Conservation (phyloP, 2,888 invertebrate genomes). For the Caenorhabditis sinica region DNA sequence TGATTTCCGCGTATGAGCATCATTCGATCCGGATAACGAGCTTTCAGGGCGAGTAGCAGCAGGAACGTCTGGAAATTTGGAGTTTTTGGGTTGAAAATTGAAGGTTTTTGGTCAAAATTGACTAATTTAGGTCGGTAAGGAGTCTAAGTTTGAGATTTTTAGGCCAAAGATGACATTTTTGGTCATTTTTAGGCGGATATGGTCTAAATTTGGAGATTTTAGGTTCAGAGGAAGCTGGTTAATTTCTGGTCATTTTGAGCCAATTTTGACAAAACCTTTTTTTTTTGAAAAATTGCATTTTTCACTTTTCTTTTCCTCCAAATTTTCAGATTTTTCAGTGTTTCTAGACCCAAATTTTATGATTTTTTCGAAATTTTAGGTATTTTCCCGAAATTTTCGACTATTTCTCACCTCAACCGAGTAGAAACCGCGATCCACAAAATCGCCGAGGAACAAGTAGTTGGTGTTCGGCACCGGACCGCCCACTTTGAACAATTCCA, state of each 20-base stretch:
- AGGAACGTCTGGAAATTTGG: constrained; percentile 92
- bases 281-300: neutral
- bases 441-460: constrained; percentile 99
- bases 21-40: constrained; percentile 98
- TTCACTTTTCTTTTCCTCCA: neutral
- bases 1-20: constrained; percentile 98
- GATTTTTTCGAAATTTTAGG: neutral
- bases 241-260: no score
- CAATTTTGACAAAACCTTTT: no score
- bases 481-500: constrained; percentile 93
- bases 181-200: neutral
- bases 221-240: no score
- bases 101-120: neutral
- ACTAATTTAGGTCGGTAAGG: neutral
- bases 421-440: constrained; percentile 99
- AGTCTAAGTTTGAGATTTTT: neutral
- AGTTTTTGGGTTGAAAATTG: neutral
- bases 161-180: neutral
- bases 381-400: neutral
- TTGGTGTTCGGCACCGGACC: constrained; percentile 99
- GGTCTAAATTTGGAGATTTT: no score
- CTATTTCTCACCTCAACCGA: constrained; percentile 87
- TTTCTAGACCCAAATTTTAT: neutral
- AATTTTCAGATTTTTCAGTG: neutral
- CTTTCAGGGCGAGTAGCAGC: constrained; percentile 95